Percentiles rank a stretch among this genome's conserved stretches.
These are phyloP conservation scores for Acronicta psi DNA, from an alignment of 2,888 invertebrate species.

Conservation along the genomic window DNA sequence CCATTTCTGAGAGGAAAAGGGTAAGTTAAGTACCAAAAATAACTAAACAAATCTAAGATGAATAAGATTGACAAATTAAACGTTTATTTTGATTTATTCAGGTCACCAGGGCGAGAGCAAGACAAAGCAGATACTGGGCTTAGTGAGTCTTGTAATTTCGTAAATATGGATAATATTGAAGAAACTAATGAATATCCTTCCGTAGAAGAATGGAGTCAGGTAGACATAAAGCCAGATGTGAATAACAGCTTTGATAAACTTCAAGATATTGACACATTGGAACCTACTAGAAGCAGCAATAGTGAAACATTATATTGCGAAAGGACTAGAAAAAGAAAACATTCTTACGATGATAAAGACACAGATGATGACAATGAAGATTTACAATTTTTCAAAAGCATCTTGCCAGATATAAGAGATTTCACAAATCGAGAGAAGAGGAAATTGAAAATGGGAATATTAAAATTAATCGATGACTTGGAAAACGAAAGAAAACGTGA, in stretches of 20 bases:
- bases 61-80: too few species aligned
- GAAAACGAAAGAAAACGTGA: conserved; percentile 58
- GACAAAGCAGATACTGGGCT: conserved; percentile 31
- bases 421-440: conserved; percentile 85
- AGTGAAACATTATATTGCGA: conserved; percentile 27
- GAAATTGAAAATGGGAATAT: conserved; percentile 85
- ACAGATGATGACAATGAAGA: conserved; percentile 64
- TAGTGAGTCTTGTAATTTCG: conserved; percentile 37
- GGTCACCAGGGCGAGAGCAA: conserved; percentile 22
- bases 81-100: background rate
- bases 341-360: conserved; percentile 32
- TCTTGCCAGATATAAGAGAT: conserved; percentile 84
- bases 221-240: conserved; percentile 55
- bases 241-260: conserved; percentile 14
- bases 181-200: conserved; percentile 39
- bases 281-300: conserved; percentile 14
- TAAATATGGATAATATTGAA: conserved; percentile 42
- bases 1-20: conserved; percentile 60
- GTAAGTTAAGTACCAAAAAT: conserved; percentile 45
- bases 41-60: background rate
- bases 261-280: conserved; percentile 11
- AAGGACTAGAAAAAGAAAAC: conserved; percentile 42
- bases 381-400: conserved; percentile 85
- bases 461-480: conserved; percentile 83
- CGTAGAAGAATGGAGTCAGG: conserved; percentile 50